Evolutionary conservation across 2,797 vertebrate genomes (phyloP), one percentile per base, ranked within the genome.

Genomic region (Eospalax fontanierii): DNA sequence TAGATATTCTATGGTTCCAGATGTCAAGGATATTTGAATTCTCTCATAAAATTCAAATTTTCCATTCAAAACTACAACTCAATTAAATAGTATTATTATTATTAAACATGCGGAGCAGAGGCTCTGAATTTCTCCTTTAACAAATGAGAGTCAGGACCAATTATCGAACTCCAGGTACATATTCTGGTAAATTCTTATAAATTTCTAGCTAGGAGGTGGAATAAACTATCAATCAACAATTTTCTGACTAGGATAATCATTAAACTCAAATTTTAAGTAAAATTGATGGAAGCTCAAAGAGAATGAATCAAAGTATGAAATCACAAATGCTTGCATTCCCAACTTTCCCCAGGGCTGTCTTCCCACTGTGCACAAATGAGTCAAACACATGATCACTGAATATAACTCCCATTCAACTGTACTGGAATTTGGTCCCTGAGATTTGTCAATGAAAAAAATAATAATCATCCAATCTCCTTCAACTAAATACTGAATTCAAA

Each of bases 11-110:
- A 78, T 21, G 54, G 33, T 4, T 91, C 30, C 30, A 57, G 9
- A 65, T 35, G 22, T 75, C 50, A 93, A 40, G 9, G 38, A 54
- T 35, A 14, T 66, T 59, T 43, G 30, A 92, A 82, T 63, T 61
- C 3, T 73, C 10, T 92, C 12, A 21, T 24, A 91, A 91, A 84
- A 92, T 85, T 80, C 33, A 90, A 79, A 8, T 84, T 95, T 92
- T 81, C 21, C n/a, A 76, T 38, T 18, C 91, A 33, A 93, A 82
- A 89, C 68, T 94, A 90, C 84, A 97, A 84, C 76, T 76, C 28
- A 70, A 15, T 21, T 19, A 63, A 63, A 83, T 33, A 90, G 15
- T 80, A 9, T 22, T 59, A 59, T 22, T 59, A 59, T 33, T 91
- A n/a, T 24, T 70, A 89, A 33, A 92, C 87, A 65, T 1, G 33